A percentile compares a stretch with the other conserved stretches of the same genome.
phyloP scores from a whole-genome alignment of 1,140 invertebrate genomes.

The Zaprionus inermis region DNA sequence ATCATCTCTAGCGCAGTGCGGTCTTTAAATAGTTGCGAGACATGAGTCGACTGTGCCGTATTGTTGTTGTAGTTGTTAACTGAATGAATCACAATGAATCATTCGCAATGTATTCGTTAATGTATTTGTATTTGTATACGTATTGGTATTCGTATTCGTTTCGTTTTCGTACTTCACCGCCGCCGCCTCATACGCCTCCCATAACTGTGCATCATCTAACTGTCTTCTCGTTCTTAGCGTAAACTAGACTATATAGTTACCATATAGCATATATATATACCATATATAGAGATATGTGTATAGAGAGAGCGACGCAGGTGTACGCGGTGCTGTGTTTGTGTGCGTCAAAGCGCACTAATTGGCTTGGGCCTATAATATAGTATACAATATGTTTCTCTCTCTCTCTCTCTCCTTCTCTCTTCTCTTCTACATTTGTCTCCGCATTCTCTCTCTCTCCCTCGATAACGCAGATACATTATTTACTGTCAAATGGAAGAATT shows the following conservation, averaged over 20 bases:
- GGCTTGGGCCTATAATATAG: conserved; percentile 40
- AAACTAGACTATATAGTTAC: conserved; percentile 17
- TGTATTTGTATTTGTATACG: conserved; percentile 11
- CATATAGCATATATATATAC: conserved; percentile 10
- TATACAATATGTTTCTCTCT: conserved; percentile 46
- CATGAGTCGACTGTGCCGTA: not conserved
- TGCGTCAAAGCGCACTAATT: conserved; percentile 66
- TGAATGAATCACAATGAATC: conserved; percentile 5
- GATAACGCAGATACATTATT: conserved; percentile 89
- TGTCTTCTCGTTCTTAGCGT: conserved; percentile 39
- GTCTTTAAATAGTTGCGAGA: conserved; percentile 7
- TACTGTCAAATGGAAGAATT: conserved; percentile 91
- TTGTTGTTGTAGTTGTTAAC: conserved; percentile 26
- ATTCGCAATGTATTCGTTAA: not conserved
- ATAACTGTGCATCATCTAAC: conserved; percentile 23
- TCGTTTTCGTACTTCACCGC: conserved; percentile 7
- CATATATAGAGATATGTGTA: conserved; percentile 12
- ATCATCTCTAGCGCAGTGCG: conserved; percentile 11
- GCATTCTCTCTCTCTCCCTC: conserved; percentile 58
- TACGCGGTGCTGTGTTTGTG: conserved; percentile 43
- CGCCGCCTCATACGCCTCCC: conserved; percentile 6
- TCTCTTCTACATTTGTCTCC: conserved; percentile 51
- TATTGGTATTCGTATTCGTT: conserved; percentile 12
- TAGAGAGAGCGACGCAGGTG: conserved; percentile 7
- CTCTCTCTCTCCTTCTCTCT: conserved; percentile 44